phyloP scores from a whole-genome alignment of 2,888 invertebrate genomes.

The Conomelus anceps region DNA sequence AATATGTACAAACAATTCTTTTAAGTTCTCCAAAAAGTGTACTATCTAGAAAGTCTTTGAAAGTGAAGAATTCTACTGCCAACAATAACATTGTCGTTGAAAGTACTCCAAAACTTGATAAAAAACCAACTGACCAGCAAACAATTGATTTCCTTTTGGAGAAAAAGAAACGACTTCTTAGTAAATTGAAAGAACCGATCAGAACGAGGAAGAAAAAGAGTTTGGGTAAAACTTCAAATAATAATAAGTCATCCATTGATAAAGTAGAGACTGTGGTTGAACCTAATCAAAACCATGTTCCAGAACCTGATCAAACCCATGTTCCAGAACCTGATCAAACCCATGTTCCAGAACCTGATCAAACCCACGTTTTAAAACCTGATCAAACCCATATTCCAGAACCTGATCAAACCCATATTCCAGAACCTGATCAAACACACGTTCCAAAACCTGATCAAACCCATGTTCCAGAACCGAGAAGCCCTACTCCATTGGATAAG shows the following conservation, averaged over 20 bases:
- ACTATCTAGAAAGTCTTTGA: neutral
- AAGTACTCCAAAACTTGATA: neutral
- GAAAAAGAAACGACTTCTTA: neutral
- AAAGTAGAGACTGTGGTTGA: neutral
- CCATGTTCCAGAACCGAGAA: neutral
- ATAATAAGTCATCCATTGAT: neutral
- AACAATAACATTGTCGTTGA: neutral
- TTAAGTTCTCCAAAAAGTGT: neutral
- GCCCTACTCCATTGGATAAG: neutral
- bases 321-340: neutral
- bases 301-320: too few relatives aligned
- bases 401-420: neutral
- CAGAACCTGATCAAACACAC: neutral
- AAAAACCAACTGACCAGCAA: neutral
- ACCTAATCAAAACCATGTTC: too few relatives aligned
- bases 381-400: neutral
- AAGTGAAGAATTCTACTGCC: neutral
- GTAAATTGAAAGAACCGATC: neutral
- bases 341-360: too few relatives aligned
- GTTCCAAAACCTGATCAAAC: too few relatives aligned
- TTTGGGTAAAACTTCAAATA: neutral
- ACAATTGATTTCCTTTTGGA: neutral
- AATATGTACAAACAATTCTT: neutral
- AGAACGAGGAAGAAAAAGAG: neutral
- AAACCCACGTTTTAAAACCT: too few relatives aligned